Conservation (phyloP, 2,797 vertebrate species). For the Morelia viridis region DNA sequence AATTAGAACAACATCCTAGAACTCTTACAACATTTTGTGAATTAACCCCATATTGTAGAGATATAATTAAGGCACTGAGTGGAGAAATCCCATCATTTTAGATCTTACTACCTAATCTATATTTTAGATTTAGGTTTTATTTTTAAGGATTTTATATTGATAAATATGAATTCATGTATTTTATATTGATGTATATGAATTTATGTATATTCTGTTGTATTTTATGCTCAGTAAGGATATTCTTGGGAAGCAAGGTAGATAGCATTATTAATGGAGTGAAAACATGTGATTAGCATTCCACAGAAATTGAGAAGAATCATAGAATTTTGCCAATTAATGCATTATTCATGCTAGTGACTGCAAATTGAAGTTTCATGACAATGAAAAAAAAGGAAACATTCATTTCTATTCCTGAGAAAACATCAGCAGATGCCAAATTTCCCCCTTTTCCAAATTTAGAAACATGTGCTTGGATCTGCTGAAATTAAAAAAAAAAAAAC, state of each 20-base stretch:
- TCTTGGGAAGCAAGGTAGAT: not conserved
- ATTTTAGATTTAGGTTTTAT: not conserved
- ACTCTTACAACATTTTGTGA: not conserved
- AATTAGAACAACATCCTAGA: not conserved
- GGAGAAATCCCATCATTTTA: not conserved
- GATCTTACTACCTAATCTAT: not conserved
- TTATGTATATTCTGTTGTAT: not conserved
- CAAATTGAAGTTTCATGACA: not conserved
- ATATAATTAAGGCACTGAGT: not conserved
- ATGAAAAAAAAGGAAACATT: not conserved
- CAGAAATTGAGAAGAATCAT: not conserved
- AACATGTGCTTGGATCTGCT: not conserved
- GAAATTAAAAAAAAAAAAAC: not conserved
- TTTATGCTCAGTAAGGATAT: not conserved
- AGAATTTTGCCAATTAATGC: not conserved
- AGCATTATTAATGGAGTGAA: not conserved
- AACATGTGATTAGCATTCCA: not conserved
- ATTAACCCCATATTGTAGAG: not conserved
- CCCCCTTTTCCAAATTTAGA: not conserved
- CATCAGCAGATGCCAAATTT: not conserved
- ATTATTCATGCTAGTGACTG: not conserved
- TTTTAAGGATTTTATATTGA: not conserved
- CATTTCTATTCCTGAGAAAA: conserved; percentile 6
- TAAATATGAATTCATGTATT: not conserved
- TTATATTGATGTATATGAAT: not conserved